Evolutionary conservation across 2,113 vertebrate species (phyloP).

Genomic region (Serilophus lunatus): DNA sequence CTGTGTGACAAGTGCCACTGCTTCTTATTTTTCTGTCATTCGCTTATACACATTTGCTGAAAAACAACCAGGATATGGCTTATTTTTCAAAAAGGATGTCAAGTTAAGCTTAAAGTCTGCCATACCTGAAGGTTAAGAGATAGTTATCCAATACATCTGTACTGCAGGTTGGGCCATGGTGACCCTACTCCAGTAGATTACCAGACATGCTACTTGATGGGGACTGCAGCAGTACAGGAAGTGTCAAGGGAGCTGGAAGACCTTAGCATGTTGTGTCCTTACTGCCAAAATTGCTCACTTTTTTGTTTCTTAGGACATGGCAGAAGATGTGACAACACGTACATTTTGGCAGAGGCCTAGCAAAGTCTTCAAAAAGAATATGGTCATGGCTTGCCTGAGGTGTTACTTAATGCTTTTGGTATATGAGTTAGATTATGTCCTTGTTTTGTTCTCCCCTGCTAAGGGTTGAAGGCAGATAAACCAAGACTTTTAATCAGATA

Average conservation of each 20-base stretch:
- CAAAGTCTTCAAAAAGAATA: neutral
- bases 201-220: rapidly evolving
- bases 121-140: neutral
- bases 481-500: neutral
- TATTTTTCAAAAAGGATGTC: neutral
- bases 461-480: neutral
- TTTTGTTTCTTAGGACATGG: neutral
- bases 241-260: neutral
- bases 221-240: neutral
- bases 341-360: neutral
- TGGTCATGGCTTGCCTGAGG: neutral
- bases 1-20: neutral
- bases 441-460: neutral
- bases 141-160: neutral
- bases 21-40: neutral
- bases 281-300: neutral
- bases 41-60: neutral
- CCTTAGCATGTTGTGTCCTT: neutral
- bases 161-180: neutral
- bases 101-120: neutral
- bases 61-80: neutral
- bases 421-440: neutral
- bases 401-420: neutral
- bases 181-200: neutral
- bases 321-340: neutral